These are phyloP conservation scores for Lerista edwardsae DNA, from an alignment of 2,797 vertebrate species.

Conservation along the genomic window DNA sequence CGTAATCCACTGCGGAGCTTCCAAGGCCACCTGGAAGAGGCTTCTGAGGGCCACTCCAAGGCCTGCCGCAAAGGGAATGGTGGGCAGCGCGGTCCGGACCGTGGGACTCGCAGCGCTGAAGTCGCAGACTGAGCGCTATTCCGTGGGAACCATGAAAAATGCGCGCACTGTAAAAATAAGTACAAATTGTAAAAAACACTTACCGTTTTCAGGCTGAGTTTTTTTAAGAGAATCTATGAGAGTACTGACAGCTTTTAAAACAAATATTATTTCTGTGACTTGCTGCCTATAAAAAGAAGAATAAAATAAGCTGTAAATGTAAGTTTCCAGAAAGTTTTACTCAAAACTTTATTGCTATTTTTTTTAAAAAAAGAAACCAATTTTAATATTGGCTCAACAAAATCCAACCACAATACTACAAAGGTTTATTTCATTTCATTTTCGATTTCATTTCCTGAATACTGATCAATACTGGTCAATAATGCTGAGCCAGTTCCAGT, in stretches of 20 bases:
- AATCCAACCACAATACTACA: neutral
- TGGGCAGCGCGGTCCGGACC: too few species aligned
- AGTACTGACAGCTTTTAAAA: conserved; percentile 98
- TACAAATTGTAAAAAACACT: conserved; percentile 64
- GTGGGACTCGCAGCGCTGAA: too few species aligned
- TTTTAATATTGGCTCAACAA: neutral
- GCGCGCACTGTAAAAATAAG: neutral
- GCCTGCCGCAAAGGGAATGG: too few species aligned
- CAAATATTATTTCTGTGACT: conserved; percentile 99
- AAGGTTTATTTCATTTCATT: conserved; percentile 14
- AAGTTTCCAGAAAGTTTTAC: conserved; percentile 26
- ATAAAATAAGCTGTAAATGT: conserved; percentile 55
- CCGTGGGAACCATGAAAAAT: neutral
- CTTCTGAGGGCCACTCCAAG: too few species aligned
- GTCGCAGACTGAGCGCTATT: neutral
- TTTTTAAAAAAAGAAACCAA: neutral
- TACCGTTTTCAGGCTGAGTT: conserved; percentile 98
- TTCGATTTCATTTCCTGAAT: conserved; percentile 20
- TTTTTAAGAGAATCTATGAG: conserved; percentile 99
- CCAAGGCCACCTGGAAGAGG: too few species aligned
- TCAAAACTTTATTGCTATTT: neutral
- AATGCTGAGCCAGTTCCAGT: neutral
- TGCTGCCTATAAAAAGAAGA: conserved; percentile 87
- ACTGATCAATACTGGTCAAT: neutral
- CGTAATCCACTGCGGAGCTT: too few species aligned